Base-by-base conservation (phyloP, 2,797 vertebrate genomes). In the Chloroceryle amazona region DNA sequence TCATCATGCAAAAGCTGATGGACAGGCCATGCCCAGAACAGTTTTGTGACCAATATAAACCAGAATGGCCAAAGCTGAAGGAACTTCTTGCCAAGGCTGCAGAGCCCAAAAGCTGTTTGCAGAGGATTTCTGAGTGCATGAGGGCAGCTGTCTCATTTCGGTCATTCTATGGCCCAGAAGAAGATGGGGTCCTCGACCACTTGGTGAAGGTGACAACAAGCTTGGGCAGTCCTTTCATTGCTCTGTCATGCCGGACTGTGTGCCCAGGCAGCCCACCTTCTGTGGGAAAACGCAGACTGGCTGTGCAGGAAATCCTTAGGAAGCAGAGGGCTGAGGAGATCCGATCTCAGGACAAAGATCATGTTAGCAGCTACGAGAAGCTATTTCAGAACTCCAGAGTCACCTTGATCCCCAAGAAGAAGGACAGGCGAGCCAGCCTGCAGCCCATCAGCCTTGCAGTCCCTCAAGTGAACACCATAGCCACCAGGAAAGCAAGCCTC, bases 181-280 rank as follows among this genome's bases (percentile, higher is more conserved):
- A 99, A 6, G 98, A 99, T 0, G 99, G 99, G 0, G 99, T 98
- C 13, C 98, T 99, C 7, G 98, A 99, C 96, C 99, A 99, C 97
- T 99, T 99, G 99, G 99, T 99, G 86, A 98, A 98, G 65, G 97
- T 99, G 90, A 99, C 99, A 10, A 99, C 99, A 0, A 98, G 98
- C 39, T 95, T 99, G 82, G 98, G 98, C 93, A 99, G 99, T 89
- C 99, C 99, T 2, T 98, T 99, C 11, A 95, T 99, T 12, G 98
- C 99, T 1, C 88, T 98, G 25, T 98, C 98, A 0, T 99, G 99
- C 86, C 98, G 97, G 85, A 99, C 99, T 0, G 98, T 99, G 88
- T 99, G 99, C 94, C 99, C 99, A 0, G 97, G 98, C 61, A 99
- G 98, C 91, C 99, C 99, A 0, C 99, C 99, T 1, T 92, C 98